Conservation (phyloP, 2,797 vertebrate genomes). For the Pseudopleuronectes americanus region DNA sequence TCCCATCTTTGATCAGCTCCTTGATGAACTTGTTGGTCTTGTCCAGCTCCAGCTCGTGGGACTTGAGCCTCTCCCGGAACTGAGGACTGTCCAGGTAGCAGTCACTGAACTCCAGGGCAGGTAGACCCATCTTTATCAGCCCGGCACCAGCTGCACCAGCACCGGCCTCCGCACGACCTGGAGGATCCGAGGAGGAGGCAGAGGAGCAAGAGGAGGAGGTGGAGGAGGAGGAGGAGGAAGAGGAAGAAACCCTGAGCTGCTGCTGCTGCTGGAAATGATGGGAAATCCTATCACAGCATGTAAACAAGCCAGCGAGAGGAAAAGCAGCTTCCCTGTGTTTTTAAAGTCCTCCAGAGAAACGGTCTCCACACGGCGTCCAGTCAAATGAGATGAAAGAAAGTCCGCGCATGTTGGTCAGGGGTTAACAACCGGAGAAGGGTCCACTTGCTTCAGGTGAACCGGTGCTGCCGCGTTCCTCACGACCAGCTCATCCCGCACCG, state of each 20-base stretch:
- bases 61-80: constrained; percentile 86
- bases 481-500: constrained; percentile 67
- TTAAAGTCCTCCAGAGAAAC: not conserved
- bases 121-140: constrained; percentile 82
- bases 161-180: not conserved
- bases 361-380: constrained; percentile 29
- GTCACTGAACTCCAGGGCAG: constrained; percentile 88
- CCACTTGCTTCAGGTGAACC: constrained; percentile 66
- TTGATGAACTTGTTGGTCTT: constrained; percentile 90
- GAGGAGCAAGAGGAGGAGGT: not conserved
- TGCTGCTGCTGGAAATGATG: constrained; percentile 53
- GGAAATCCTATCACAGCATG: constrained; percentile 66
- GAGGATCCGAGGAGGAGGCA: not conserved
- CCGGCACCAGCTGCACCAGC: constrained; percentile 3
- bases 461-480: constrained; percentile 59
- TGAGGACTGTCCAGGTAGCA: constrained; percentile 88
- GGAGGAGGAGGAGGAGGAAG: constrained; percentile 5
- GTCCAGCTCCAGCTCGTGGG: constrained; percentile 87
- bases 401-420: constrained; percentile 28
- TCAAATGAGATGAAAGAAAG: constrained; percentile 12
- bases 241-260: constrained; percentile 37
- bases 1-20: constrained; percentile 89
- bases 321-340: too few relatives aligned
- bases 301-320: constrained; percentile 36
- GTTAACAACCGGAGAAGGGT: constrained; percentile 28